Evolutionary conservation across 1,140 invertebrate species (phyloP).

Genomic region (Alviniconcha marisindica): DNA sequence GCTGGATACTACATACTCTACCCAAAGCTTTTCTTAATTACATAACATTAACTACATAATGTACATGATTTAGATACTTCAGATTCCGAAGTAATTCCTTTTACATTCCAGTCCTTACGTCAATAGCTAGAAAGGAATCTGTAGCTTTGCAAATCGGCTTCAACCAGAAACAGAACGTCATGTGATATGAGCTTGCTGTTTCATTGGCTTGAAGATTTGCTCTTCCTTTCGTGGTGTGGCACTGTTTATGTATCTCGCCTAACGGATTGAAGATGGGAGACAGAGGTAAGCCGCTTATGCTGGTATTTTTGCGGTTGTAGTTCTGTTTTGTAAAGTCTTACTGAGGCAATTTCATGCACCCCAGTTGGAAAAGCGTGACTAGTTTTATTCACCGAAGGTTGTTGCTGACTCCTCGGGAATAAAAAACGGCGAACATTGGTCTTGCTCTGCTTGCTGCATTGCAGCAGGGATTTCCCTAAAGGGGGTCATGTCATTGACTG

Average conservation of each 20-base stretch:
- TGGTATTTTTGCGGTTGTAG: neutral
- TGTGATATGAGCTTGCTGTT: slow-evolving; percentile 1
- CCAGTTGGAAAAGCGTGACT: neutral
- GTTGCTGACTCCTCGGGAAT: neutral
- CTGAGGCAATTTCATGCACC: neutral
- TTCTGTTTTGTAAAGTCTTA: neutral
- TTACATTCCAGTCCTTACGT: too few species aligned
- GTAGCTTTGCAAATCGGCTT: neutral
- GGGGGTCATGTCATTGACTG: slow-evolving; percentile 39
- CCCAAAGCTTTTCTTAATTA: too few species aligned
- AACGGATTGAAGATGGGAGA: slow-evolving; percentile 42
- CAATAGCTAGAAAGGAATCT: too few species aligned
- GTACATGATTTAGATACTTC: too few species aligned
- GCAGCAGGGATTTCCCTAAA: neutral
- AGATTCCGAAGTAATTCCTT: too few species aligned
- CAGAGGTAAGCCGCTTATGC: slow-evolving; percentile 23
- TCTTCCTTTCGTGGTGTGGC: slow-evolving; percentile 32
- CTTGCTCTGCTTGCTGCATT: neutral
- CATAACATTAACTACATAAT: too few species aligned
- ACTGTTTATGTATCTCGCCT: neutral
- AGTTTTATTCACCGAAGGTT: too few species aligned
- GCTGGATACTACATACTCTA: too few species aligned
- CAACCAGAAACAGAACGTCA: neutral
- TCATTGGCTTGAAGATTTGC: slow-evolving; percentile 29
- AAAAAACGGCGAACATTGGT: slow-evolving; percentile 12